A percentile compares a stretch with the other conserved stretches of the same genome.
Evolutionary conservation across 1,140 invertebrate genomes (phyloP).

Genomic region (Fopius arisanus): DNA sequence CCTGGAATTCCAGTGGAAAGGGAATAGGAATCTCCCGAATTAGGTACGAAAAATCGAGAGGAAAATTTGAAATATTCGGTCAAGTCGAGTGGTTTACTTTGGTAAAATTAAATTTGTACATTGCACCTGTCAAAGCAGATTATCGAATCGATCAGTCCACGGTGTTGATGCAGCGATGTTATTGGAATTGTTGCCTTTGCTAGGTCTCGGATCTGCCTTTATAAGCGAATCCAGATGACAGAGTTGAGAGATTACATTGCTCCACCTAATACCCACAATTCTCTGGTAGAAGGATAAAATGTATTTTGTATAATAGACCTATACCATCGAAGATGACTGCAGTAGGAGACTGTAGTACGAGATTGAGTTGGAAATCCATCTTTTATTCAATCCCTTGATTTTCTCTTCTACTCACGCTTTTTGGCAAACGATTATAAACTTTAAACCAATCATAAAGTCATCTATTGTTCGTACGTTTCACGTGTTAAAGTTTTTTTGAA

Average conservation of each 20-base stretch:
- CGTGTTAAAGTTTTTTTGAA: constrained; percentile 25
- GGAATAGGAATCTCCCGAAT: no score
- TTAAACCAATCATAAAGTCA: constrained; percentile 32
- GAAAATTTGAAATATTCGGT: no score
- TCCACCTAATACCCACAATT: neutral
- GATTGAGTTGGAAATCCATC: neutral
- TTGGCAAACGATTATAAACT: neutral
- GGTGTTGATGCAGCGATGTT: neutral
- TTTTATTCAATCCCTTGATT: neutral
- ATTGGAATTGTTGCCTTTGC: neutral
- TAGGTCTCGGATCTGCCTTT: neutral
- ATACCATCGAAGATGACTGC: neutral
- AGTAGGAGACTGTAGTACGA: neutral
- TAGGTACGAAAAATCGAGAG: no score
- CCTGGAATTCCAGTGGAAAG: no score
- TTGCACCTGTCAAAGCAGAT: neutral
- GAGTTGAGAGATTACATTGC: neutral
- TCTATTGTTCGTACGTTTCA: constrained; percentile 36
- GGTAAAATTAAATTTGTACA: neutral
- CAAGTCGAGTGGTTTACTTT: neutral
- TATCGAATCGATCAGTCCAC: neutral
- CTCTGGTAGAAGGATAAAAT: neutral
- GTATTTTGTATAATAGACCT: neutral
- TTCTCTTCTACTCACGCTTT: neutral
- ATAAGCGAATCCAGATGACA: neutral